A percentile compares a stretch with the other conserved stretches of the same genome.
Evolutionary conservation across 2,888 invertebrate genomes (phyloP).

Genomic region (Brachypterus glaber): DNA sequence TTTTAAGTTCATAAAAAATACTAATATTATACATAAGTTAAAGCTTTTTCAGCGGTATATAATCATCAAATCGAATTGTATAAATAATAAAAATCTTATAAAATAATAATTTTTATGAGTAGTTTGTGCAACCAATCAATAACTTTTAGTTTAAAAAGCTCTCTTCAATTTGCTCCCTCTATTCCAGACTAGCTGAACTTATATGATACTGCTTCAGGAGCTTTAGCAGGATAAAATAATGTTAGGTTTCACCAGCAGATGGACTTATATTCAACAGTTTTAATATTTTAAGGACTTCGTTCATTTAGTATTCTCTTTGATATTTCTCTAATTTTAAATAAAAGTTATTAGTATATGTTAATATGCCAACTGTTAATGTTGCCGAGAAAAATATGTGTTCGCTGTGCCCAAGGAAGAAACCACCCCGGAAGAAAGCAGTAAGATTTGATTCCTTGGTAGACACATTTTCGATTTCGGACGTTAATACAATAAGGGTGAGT

Average conservation of each 20-base stretch:
- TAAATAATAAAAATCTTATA: too few species aligned
- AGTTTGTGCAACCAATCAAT: too few species aligned
- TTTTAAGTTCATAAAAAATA: too few species aligned
- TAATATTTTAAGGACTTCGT: conserved; percentile 5
- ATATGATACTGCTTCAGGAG: too few species aligned
- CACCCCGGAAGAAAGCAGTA: conserved; percentile 48
- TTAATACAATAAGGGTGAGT: conserved; percentile 28
- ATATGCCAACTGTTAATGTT: conserved; percentile 43
- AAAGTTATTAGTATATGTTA: conserved; percentile 10
- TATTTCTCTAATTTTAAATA: conserved; percentile 16
- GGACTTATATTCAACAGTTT: conserved; percentile 6
- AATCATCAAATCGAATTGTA: too few species aligned
- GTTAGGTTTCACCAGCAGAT: conserved; percentile 5
- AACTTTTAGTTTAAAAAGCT: too few species aligned
- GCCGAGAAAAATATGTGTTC: conserved; percentile 49
- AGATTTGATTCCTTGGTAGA: conserved; percentile 54
- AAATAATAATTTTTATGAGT: too few species aligned
- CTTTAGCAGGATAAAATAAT: not conserved
- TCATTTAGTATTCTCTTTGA: not conserved
- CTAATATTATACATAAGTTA: too few species aligned
- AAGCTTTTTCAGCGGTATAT: too few species aligned
- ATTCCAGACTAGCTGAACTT: too few species aligned
- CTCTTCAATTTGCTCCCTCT: too few species aligned
- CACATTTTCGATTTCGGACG: conserved; percentile 51
- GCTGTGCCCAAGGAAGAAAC: conserved; percentile 48